Evolutionary conservation across 64 coral and sea anemone species (phyloP), one percentile per base, ranked within the genome.

Genomic region (Hydrozoanthus tunicans): DNA sequence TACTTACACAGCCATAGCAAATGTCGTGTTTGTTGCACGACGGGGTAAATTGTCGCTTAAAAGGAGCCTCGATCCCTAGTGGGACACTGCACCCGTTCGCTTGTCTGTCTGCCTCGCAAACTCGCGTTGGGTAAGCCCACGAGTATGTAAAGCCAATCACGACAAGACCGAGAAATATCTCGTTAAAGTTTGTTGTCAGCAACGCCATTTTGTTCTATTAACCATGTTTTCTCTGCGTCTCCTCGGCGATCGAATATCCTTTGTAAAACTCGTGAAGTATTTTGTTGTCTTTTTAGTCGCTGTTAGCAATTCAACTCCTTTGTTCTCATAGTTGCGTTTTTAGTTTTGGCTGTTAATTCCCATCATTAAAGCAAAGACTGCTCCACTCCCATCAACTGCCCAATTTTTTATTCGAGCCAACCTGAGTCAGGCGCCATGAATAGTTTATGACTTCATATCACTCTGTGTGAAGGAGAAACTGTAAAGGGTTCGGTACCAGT

Each of bases 1-100:
- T 79, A 99, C 97, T 99, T 94, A 99, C 97, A 83, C 97, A 99
- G 77, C 97, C 97, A 62, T 99, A 99, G 63, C 97, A 99, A 70
- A 99, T 96, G 24, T 99, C 97, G 64, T 99, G 97, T 89, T 99
- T 99, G 80, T 99, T 95, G 51, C 97, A 99, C 6, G 97, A 92
- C 60, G 92, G 92, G 1, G 97, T 99, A 20, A 99, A 99, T 27
- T 92, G 85, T 17, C 85, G 20, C 68, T 99, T 95, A 80, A 90
- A 99, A 5, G 97, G 97, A 12, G 97, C 92, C 26, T 93, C 92
- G 17, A 99, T 96, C 84, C 97, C 97, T 64, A 99, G 79, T 7
- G 97, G 97, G 0, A 95, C 93, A 77, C 97, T 99, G 67, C 97
- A 99, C 0, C 97, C 97, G 12, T 99, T 96, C 1, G 94, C 81